These are phyloP conservation scores for Cynodonichthys magdalenae DNA, from an alignment of 2,797 vertebrate species.

Conservation along the genomic window DNA sequence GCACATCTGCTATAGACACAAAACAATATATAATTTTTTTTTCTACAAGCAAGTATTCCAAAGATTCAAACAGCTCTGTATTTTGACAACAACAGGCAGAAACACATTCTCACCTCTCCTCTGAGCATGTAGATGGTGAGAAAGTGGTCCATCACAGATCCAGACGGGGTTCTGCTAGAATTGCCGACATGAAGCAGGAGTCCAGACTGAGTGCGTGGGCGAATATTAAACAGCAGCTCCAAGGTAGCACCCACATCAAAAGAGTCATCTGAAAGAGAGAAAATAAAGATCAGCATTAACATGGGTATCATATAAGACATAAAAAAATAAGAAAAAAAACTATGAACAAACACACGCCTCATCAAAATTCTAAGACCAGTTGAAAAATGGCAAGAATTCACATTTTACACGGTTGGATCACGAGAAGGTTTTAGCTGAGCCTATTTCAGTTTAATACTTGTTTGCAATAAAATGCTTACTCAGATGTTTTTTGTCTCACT, in stretches of 20 bases:
- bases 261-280: constrained; percentile 79
- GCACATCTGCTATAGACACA: not conserved
- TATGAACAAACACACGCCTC: not conserved
- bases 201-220: constrained; percentile 82
- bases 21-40: not conserved
- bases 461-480: no score
- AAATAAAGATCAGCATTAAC: not conserved
- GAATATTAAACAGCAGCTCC: constrained; percentile 86
- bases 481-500: no score
- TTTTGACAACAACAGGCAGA: not conserved
- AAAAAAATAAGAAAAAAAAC: not conserved
- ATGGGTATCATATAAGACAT: no score
- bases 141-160: constrained; percentile 58
- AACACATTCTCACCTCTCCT: constrained; percentile 82
- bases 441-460: no score
- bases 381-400: no score
- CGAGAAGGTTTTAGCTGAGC: no score
- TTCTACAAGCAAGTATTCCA: not conserved
- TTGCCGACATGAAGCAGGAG: constrained; percentile 85
- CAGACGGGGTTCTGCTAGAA: constrained; percentile 41
- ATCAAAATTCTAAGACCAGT: no score
- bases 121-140: constrained; percentile 86
- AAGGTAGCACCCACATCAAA: constrained; percentile 83
- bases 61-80: not conserved
- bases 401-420: no score